phyloP scores from a whole-genome alignment of 2,113 vertebrate species.

The Illadopsis cleaveri region DNA sequence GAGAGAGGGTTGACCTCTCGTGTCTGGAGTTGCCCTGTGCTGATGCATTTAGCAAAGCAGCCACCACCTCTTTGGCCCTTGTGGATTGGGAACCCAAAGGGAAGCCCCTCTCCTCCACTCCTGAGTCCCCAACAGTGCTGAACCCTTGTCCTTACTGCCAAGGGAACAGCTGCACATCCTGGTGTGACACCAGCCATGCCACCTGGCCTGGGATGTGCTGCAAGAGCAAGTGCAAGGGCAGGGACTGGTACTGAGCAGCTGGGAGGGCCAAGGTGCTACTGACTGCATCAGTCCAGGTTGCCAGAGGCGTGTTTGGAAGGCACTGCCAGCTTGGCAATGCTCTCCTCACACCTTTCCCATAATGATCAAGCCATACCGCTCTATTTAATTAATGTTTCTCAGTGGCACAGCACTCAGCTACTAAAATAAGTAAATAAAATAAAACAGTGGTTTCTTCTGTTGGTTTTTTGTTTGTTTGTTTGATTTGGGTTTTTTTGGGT shows the following conservation, averaged over 20 bases:
- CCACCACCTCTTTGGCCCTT: background rate
- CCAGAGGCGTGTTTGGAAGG: background rate
- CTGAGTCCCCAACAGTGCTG: accelerated
- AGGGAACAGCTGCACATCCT: background rate
- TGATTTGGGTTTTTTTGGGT: too few relatives aligned
- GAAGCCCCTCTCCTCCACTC: background rate
- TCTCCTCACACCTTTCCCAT: background rate
- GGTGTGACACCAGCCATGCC: accelerated
- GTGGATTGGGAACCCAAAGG: background rate
- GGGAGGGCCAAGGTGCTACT: background rate
- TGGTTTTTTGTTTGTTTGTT: too few relatives aligned
- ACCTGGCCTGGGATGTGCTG: background rate
- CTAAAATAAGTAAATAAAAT: background rate
- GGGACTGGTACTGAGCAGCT: background rate
- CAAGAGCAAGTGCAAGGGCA: background rate
- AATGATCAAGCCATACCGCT: background rate
- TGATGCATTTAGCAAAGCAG: background rate
- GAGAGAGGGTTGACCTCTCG: background rate
- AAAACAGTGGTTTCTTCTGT: background rate
- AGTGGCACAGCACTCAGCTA: background rate
- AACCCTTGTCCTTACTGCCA: background rate
- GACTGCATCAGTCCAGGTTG: background rate
- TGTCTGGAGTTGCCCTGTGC: background rate
- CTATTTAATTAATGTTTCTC: background rate
- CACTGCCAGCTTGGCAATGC: background rate